Percentiles rank a stretch among this genome's conserved stretches.
These are phyloP conservation scores for Myopa tessellatipennis DNA, from an alignment of 2,888 invertebrate genomes.

Conservation along the genomic window DNA sequence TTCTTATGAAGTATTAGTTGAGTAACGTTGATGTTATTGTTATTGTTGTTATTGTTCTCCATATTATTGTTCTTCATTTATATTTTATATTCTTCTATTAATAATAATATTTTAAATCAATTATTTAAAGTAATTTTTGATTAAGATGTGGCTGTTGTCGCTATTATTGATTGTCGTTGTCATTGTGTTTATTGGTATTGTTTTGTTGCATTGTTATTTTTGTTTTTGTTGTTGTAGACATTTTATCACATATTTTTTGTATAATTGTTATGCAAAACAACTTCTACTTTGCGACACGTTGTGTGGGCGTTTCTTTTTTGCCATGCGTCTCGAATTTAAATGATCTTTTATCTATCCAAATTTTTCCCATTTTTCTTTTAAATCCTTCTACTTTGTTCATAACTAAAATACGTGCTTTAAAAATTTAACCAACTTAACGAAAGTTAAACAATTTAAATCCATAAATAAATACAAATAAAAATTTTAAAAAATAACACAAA, in stretches of 20 bases:
- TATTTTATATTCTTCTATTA: background rate
- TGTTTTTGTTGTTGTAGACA: background rate
- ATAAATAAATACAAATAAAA: no score
- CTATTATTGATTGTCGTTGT: no score
- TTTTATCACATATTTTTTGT: slow-evolving; percentile 31
- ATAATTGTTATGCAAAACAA: slow-evolving; percentile 20
- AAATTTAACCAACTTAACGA: no score
- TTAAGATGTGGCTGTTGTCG: background rate
- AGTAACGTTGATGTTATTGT: background rate
- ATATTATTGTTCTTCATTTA: no score
- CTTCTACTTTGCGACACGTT: background rate
- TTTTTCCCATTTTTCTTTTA: no score
- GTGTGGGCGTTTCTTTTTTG: slow-evolving; percentile 22
- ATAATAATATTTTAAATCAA: no score
- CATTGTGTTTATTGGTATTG: background rate
- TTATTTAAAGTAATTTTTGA: background rate
- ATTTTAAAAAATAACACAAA: no score
- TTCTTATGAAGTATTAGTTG: background rate
- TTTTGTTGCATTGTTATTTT: background rate
- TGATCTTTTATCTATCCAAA: background rate
- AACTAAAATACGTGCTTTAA: background rate
- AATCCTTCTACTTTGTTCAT: no score
- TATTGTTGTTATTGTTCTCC: background rate
- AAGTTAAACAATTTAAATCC: no score
- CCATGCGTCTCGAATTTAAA: background rate